Evolutionary conservation across 1,140 invertebrate genomes (phyloP).

Genomic region (Ceratosolen fusciceps): DNA sequence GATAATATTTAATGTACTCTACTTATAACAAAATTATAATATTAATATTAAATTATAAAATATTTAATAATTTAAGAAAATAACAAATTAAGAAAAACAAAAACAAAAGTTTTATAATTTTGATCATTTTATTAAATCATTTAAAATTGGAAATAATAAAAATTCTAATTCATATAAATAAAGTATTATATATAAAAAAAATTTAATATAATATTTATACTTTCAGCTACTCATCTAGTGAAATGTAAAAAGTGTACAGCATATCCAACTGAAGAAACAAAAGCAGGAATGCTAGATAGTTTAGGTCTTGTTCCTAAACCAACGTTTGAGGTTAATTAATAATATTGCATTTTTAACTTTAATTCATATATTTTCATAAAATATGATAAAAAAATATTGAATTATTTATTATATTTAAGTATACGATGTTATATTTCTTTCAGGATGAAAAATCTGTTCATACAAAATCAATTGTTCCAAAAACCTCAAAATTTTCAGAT

Average conservation of each 20-base stretch:
- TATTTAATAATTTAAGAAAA: too few species aligned
- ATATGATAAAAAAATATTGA: neutral
- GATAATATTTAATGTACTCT: too few species aligned
- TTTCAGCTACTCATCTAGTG: conserved; percentile 66
- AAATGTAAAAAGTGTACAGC: conserved; percentile 65
- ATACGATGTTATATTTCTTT: conserved; percentile 3
- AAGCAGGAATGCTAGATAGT: conserved; percentile 68
- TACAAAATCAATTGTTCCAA: conserved; percentile 33
- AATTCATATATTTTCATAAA: neutral
- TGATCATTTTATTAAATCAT: neutral
- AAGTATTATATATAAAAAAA: neutral
- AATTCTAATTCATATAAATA: neutral
- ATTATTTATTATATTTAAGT: conserved; percentile 16
- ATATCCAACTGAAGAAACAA: conserved; percentile 57
- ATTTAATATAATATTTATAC: conserved; percentile 8
- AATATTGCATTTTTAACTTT: conserved; percentile 46
- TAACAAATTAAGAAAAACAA: too few species aligned
- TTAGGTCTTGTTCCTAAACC: conserved; percentile 67
- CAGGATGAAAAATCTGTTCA: conserved; percentile 27
- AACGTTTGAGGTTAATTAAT: conserved; percentile 51
- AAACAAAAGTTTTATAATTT: too few species aligned
- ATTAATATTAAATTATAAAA: neutral
- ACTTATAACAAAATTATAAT: too few species aligned
- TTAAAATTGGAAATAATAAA: too few species aligned
- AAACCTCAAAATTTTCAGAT: conserved; percentile 19